These are phyloP conservation scores for Drosophila serrata DNA, from an alignment of 1,140 invertebrate genomes.

Conservation along the genomic window DNA sequence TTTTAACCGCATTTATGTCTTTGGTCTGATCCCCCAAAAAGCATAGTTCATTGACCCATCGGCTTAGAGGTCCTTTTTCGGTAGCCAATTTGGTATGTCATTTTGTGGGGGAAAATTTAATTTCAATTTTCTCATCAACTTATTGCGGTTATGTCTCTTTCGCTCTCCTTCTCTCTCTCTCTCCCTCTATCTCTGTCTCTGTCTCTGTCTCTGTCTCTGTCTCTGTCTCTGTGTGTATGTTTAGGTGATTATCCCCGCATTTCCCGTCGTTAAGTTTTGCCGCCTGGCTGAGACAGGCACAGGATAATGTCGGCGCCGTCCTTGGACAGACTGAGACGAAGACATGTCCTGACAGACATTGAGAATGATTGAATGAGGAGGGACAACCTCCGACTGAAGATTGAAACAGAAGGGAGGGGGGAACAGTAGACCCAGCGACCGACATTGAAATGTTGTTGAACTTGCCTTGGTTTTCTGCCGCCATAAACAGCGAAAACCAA, in stretches of 20 bases:
- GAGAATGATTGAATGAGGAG: slow-evolving; percentile 48
- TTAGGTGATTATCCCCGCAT: slow-evolving; percentile 51
- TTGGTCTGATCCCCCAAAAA: not conserved
- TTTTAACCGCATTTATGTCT: slow-evolving; percentile 6
- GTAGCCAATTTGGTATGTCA: slow-evolving; percentile 56
- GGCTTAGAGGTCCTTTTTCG: slow-evolving; percentile 57
- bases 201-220: no score
- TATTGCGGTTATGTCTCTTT: slow-evolving; percentile 31
- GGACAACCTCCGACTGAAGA: slow-evolving; percentile 1
- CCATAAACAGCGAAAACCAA: slow-evolving; percentile 38
- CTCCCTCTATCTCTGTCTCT: not conserved
- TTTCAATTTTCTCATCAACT: slow-evolving; percentile 71
- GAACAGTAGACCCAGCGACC: slow-evolving; percentile 23
- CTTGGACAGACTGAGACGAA: slow-evolving; percentile 35
- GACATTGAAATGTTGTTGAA: slow-evolving; percentile 83
- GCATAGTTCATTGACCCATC: slow-evolving; percentile 47
- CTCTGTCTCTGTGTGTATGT: not conserved
- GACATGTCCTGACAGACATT: slow-evolving; percentile 33
- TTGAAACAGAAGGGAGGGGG: not conserved
- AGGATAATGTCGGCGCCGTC: slow-evolving; percentile 63
- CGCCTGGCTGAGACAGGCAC: slow-evolving; percentile 44
- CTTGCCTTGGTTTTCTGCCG: slow-evolving; percentile 45
- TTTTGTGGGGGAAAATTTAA: slow-evolving; percentile 67
- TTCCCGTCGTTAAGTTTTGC: slow-evolving; percentile 58
- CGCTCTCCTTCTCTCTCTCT: slow-evolving; percentile 1